phyloP scores from a whole-genome alignment of 1,140 invertebrate species.

The Frieseomelitta varia region DNA sequence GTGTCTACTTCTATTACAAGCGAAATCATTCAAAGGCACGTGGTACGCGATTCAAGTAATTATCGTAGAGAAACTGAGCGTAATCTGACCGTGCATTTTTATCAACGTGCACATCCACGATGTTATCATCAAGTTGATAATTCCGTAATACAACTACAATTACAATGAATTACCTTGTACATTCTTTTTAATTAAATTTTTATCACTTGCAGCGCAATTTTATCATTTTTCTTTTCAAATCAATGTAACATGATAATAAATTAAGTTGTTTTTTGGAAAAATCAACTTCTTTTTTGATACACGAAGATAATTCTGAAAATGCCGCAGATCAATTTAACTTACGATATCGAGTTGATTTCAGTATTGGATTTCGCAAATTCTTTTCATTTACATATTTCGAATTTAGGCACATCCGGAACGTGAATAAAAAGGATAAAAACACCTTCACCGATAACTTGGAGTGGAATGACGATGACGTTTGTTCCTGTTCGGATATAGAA shows the following conservation, averaged over 20 bases:
- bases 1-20: constrained; percentile 2
- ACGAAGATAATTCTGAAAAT: not conserved
- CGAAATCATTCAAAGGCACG: constrained; percentile 16
- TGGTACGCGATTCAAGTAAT: constrained; percentile 50
- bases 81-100: not conserved
- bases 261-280: not conserved
- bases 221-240: not conserved
- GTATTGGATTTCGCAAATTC: not conserved
- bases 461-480: constrained; percentile 20
- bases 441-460: constrained; percentile 23
- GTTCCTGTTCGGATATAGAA: constrained; percentile 12
- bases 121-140: not conserved
- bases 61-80: constrained; percentile 17
- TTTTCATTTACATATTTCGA: no score
- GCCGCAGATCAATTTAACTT: not conserved
- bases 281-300: not conserved
- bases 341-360: not conserved
- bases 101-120: not conserved
- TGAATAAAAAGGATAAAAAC: constrained; percentile 4
- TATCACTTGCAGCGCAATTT: not conserved
- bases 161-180: not conserved
- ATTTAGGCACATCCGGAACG: not conserved
- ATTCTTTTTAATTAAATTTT: not conserved
- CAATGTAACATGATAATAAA: no score
- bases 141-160: not conserved